These are phyloP conservation scores for Hyperopisus bebe DNA, from an alignment of 2,113 vertebrate genomes.

Conservation along the genomic window DNA sequence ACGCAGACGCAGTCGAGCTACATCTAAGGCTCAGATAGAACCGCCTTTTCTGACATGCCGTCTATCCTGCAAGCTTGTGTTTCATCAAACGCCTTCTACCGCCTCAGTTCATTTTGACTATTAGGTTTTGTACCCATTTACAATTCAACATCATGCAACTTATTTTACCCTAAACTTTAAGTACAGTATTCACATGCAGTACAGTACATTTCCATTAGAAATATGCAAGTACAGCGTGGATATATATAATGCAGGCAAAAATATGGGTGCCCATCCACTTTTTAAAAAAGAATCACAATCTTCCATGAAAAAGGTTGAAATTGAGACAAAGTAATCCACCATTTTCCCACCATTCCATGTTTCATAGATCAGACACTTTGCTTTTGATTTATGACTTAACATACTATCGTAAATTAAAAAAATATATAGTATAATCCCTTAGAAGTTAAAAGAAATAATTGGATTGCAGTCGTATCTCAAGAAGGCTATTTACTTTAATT, in stretches of 20 bases:
- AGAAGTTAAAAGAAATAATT: neutral
- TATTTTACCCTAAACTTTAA: neutral
- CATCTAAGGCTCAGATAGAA: neutral
- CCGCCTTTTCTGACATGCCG: neutral
- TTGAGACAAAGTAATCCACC: neutral
- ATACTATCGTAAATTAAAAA: neutral
- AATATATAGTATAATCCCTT: neutral
- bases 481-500: slow-evolving; percentile 2
- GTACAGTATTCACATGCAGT: neutral
- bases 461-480: neutral
- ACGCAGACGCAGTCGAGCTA: neutral
- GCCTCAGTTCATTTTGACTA: neutral
- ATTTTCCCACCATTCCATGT: neutral
- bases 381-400: neutral
- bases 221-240: neutral
- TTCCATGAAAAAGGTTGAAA: neutral
- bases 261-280: neutral
- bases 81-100: neutral
- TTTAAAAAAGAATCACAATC: neutral
- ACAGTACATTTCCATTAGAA: neutral
- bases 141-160: neutral
- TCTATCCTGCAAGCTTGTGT: neutral
- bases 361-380: neutral
- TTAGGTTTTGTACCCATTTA: neutral
- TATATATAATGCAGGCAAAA: neutral